Percentiles rank a stretch among this genome's conserved stretches.
These are phyloP conservation scores for Spizaetus ornatus DNA, from an alignment of 2,113 vertebrate genomes.

Conservation along the genomic window DNA sequence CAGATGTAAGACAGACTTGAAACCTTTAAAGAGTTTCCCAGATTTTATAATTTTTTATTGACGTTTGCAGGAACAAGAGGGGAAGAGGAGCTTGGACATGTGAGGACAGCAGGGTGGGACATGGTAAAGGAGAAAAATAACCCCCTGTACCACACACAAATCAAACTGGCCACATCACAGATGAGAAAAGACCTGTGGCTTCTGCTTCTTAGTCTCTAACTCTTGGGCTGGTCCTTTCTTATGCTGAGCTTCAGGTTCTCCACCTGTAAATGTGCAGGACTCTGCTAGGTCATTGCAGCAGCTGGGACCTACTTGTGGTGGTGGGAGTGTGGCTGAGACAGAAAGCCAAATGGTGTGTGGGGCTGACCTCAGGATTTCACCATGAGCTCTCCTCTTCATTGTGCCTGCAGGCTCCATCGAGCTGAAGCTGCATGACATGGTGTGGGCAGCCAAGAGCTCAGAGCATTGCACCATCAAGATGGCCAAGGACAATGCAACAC, in stretches of 20 bases:
- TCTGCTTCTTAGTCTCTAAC: neutral
- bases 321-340: neutral
- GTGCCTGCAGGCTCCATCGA: slow-evolving; percentile 81
- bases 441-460: slow-evolving; percentile 77
- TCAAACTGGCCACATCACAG: neutral
- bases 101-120: neutral
- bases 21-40: neutral
- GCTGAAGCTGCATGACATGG: slow-evolving; percentile 86
- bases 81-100: neutral
- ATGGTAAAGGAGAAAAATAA: neutral
- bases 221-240: neutral
- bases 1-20: neutral
- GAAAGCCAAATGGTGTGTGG: neutral
- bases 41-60: neutral
- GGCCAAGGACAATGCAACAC: slow-evolving; percentile 80
- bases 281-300: neutral
- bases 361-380: neutral
- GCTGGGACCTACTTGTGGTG: rapidly evolving
- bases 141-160: neutral
- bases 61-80: neutral
- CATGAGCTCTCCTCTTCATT: neutral
- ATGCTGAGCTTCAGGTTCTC: neutral
- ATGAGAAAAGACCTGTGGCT: neutral
- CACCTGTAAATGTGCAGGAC: neutral
- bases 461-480: slow-evolving; percentile 82